Evolutionary conservation across 2,113 vertebrate genomes (phyloP).

Genomic region (Helogale parvula): DNA sequence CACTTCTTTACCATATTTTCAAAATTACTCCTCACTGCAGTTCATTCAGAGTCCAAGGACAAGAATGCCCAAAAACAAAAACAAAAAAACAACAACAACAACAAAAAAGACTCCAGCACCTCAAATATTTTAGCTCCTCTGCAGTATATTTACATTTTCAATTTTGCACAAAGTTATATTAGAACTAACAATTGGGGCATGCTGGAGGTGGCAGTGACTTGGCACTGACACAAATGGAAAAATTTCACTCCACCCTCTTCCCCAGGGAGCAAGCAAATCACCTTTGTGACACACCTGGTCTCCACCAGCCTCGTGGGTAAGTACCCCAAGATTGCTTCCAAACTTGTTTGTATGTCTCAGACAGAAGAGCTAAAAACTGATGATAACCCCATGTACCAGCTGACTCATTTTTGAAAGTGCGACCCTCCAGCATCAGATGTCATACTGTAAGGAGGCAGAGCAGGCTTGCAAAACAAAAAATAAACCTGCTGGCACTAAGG

Average conservation of each 20-base stretch:
- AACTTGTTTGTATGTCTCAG: conserved; percentile 18
- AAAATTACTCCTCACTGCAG: not conserved
- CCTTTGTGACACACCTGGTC: conserved; percentile 53
- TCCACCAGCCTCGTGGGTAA: conserved; percentile 50
- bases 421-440: conserved; percentile 46
- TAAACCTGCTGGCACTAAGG: conserved; percentile 61
- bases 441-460: conserved; percentile 58
- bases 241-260: conserved; percentile 27
- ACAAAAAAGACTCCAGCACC: not conserved
- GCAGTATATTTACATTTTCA: not conserved
- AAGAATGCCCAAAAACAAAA: not conserved
- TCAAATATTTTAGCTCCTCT: conserved; percentile 7
- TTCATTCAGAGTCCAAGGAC: conserved; percentile 13
- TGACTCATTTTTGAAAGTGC: conserved; percentile 58
- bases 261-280: conserved; percentile 63
- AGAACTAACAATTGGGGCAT: not conserved
- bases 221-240: conserved; percentile 54
- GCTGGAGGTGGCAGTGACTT: conserved; percentile 43
- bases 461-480: conserved; percentile 68
- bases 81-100: not conserved
- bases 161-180: not conserved
- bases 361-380: conserved; percentile 55
- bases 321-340: conserved; percentile 38
- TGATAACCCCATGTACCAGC: conserved; percentile 42
- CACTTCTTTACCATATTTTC: conserved; percentile 1